Conservation (phyloP, 2,888 invertebrate species). For the Drepanosiphum platanoidis region DNA sequence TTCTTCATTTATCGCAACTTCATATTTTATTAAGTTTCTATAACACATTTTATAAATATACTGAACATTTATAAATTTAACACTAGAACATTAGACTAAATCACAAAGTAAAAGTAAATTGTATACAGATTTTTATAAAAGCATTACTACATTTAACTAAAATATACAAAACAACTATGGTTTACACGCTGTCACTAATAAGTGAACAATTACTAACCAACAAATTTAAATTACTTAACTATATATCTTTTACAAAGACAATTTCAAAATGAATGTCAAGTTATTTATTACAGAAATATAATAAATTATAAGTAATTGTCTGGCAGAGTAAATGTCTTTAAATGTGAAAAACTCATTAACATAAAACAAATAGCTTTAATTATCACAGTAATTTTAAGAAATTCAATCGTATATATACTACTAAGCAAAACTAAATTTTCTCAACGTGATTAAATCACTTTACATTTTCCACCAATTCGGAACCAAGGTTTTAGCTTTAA, state of each 20-base stretch:
- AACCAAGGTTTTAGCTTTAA: constrained; percentile 44
- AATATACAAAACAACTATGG: background rate
- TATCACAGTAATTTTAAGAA: constrained; percentile 29
- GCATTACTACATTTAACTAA: background rate
- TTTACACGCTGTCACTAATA: background rate
- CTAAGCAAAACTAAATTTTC: constrained; percentile 16
- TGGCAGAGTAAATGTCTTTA: background rate
- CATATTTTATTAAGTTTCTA: background rate
- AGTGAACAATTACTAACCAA: background rate
- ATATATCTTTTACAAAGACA: background rate
- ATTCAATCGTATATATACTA: constrained; percentile 22
- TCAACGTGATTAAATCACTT: background rate
- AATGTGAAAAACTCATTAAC: constrained; percentile 9
- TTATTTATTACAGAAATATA: background rate
- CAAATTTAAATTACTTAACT: background rate
- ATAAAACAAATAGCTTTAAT: background rate
- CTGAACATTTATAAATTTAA: background rate
- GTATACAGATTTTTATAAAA: background rate
- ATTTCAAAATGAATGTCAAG: background rate
- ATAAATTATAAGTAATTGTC: background rate
- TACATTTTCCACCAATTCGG: constrained; percentile 51
- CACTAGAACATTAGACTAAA: background rate
- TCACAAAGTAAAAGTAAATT: background rate
- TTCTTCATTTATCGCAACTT: constrained; percentile 29
- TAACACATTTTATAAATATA: background rate